phyloP scores from a whole-genome alignment of 2,797 vertebrate genomes.

The Coilia nasus region DNA sequence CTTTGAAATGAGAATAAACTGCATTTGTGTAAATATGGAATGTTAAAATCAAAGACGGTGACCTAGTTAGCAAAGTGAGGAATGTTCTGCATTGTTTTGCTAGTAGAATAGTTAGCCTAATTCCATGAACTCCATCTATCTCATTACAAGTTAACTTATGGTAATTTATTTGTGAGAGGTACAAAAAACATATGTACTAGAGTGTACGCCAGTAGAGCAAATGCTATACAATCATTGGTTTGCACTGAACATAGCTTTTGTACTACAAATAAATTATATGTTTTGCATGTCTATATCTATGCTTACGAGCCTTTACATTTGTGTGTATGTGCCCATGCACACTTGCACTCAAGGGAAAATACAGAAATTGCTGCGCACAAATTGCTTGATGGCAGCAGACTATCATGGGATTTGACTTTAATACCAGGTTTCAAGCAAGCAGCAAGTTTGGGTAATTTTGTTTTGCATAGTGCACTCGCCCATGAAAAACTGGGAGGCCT shows the following conservation, averaged over 20 bases:
- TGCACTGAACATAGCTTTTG: neutral
- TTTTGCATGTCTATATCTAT: neutral
- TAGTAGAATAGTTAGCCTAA: neutral
- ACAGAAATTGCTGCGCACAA: neutral
- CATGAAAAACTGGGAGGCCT: neutral
- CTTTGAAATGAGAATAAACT: slow-evolving; percentile 19
- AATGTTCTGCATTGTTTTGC: slow-evolving; percentile 8
- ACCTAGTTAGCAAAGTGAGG: slow-evolving; percentile 14
- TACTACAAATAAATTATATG: neutral
- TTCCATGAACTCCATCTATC: neutral
- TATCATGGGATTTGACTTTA: neutral
- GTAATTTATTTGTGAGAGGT: neutral
- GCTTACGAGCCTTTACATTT: neutral
- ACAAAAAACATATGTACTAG: neutral
- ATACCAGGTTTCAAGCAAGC: neutral
- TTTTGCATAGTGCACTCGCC: neutral
- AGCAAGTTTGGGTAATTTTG: neutral
- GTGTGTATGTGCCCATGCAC: neutral
- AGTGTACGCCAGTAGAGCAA: too few relatives aligned
- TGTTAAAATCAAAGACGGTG: slow-evolving; percentile 1
- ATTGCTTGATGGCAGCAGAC: neutral
- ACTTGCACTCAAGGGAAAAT: too few relatives aligned
- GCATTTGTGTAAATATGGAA: slow-evolving; percentile 17
- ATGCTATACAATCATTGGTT: too few relatives aligned
- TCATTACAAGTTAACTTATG: slow-evolving; percentile 15